Base-by-base conservation (phyloP, 2,113 vertebrate species). In the Bubo blakistoni region DNA sequence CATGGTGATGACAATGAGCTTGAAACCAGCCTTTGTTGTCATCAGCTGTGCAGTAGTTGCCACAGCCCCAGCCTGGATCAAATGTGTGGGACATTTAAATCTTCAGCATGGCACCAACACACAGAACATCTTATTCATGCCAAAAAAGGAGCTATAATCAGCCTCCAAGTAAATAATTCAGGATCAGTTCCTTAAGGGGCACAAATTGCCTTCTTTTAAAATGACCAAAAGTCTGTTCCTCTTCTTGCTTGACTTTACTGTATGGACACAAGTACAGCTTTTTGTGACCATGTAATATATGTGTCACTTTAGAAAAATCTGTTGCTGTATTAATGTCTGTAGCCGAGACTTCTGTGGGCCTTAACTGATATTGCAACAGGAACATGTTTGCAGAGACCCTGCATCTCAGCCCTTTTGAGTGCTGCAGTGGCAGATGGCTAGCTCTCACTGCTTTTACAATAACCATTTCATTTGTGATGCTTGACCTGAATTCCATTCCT, bases 1-100 rank as follows among this genome's bases (percentile, higher is more conserved):
- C 98, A 98, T 98, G 97, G 98, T 97, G 97, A 98, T 98, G 98
- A 98, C 98, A 97, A 97, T 96, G 97, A 97, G 98, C 97, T 97
- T 98, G 97, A 98, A 98, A 97, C 94, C 90, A 96, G 97, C 49
- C 97, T 97, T 98, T 98, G 97, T 97, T 97, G 97, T 94, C 93
- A 97, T 98, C 97, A 96, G 97, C 98, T 97, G 96, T 96, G 97
- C 96, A 86, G 90, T 96, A 97, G 96, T 97, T 97, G 96, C 97
- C 94, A 96, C 95, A 96, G 94, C 88, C 94, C 79, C 90, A 93
- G 97, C 66, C 90, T 95, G 88, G 96, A 97, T 96, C 96, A 95
- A 96, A 96, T 98, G 96, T 94, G 88, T 96, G 95, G 96, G 96
- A 97, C 95, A 97, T 97, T 97, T 98, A 98, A 97, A 98, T 96